These are phyloP conservation scores for Yponomeuta evonymella DNA, from an alignment of 2,888 invertebrate species.

Conservation along the genomic window DNA sequence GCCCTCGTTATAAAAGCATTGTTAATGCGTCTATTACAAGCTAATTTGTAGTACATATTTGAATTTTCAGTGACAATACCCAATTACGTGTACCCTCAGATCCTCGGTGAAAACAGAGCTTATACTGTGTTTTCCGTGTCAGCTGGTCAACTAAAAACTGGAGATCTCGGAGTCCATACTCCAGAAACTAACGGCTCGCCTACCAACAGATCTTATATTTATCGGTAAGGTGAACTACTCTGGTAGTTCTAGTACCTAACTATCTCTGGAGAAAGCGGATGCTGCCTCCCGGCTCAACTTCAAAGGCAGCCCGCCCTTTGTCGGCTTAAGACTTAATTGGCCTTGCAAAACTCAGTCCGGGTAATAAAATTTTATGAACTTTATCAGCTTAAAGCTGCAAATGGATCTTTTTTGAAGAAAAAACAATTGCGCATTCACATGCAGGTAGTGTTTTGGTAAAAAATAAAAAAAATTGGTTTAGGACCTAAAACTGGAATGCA, in stretches of 20 bases:
- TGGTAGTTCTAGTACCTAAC: background rate
- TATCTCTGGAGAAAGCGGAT: conserved; percentile 62
- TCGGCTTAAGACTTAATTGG: conserved; percentile 54
- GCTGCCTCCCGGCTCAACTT: conserved; percentile 45
- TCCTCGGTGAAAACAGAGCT: too few species aligned
- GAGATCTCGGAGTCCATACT: background rate
- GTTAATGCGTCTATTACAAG: too few species aligned
- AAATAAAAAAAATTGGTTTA: background rate
- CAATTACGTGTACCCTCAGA: too few species aligned
- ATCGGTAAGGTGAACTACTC: background rate
- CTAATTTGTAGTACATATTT: too few species aligned
- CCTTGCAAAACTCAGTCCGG: conserved; percentile 49
- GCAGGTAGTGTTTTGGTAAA: background rate
- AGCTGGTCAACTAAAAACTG: background rate
- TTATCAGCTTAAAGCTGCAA: conserved; percentile 35
- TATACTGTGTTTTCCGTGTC: too few species aligned
- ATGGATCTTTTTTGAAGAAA: background rate
- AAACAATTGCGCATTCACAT: background rate
- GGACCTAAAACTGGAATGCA: background rate
- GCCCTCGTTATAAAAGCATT: too few species aligned
- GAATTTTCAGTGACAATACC: too few species aligned
- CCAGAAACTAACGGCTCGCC: background rate
- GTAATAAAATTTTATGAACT: conserved; percentile 3
- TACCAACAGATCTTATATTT: background rate
- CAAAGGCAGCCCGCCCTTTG: conserved; percentile 57